These are phyloP conservation scores for Ichneumon xanthorius DNA, from an alignment of 2,888 invertebrate genomes.

Conservation along the genomic window DNA sequence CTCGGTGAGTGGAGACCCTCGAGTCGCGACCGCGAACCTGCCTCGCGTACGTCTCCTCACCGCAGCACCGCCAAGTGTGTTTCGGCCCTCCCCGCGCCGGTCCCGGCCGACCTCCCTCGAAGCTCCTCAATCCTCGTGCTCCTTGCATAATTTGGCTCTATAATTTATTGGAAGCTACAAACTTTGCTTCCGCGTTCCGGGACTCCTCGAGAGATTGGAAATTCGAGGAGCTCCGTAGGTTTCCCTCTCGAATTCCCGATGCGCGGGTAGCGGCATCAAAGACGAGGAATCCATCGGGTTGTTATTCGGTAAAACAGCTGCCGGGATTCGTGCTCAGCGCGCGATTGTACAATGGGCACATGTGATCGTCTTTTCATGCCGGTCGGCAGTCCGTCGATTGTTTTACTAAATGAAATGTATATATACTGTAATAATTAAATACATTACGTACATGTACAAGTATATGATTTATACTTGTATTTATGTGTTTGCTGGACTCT, in stretches of 20 bases:
- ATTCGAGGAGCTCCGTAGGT: neutral
- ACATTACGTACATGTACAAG: no score
- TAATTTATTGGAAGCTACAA: constrained; percentile 50
- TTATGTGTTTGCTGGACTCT: no score
- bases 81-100: neutral
- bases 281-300: neutral
- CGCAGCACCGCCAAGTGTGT: neutral
- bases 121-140: constrained; percentile 18
- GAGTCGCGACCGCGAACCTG: constrained; percentile 50
- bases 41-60: constrained; percentile 25
- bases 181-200: constrained; percentile 31
- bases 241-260: constrained; percentile 4
- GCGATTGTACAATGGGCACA: no score
- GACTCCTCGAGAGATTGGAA: neutral
- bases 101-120: neutral
- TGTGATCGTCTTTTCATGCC: no score
- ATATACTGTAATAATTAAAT: no score
- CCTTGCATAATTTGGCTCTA: constrained; percentile 52
- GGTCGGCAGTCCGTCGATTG: no score
- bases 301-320: neutral
- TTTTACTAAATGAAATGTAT: no score
- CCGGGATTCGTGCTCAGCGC: no score
- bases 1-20: constrained; percentile 42
- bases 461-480: no score
- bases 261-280: neutral